phyloP scores from a whole-genome alignment of 2,113 vertebrate genomes.

The Phalacrocorax brasilianus region DNA sequence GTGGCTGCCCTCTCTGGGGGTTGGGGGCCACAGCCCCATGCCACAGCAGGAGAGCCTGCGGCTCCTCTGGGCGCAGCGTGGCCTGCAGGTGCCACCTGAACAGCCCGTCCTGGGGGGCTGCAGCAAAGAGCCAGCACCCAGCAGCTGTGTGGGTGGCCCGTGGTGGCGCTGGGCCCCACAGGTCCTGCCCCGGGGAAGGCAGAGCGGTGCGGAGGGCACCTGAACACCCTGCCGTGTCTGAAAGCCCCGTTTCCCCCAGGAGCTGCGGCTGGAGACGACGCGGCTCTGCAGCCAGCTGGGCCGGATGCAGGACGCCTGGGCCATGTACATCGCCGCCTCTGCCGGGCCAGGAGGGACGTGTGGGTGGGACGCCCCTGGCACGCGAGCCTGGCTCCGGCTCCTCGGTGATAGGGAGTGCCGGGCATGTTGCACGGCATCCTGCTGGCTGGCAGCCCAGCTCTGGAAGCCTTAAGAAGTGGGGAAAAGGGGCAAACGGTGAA shows the following conservation, averaged over 20 bases:
- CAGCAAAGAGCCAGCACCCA: no score
- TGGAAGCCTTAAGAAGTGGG: not conserved
- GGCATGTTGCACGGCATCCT: not conserved
- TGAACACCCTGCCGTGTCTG: not conserved
- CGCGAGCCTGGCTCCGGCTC: not conserved
- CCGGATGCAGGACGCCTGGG: not conserved
- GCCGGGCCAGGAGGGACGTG: fast-evolving
- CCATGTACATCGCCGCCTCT: not conserved
- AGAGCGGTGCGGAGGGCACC: no score
- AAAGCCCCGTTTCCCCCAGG: not conserved
- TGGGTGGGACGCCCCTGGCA: not conserved
- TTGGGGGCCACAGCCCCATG: no score
- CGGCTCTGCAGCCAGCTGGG: not conserved
- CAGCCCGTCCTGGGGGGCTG: not conserved
- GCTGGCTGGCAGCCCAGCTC: not conserved
- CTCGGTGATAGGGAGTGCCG: not conserved
- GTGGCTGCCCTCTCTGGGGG: fast-evolving
- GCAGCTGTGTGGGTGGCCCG: no score
- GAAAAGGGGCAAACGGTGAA: not conserved
- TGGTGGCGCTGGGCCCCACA: no score
- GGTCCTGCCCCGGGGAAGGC: no score
- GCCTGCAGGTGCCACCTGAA: no score
- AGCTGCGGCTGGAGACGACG: not conserved
- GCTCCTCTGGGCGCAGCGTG: no score
- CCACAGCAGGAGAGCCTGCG: no score